These are phyloP conservation scores for Gymnocypris eckloni DNA, from an alignment of 2,797 vertebrate genomes.

Conservation along the genomic window DNA sequence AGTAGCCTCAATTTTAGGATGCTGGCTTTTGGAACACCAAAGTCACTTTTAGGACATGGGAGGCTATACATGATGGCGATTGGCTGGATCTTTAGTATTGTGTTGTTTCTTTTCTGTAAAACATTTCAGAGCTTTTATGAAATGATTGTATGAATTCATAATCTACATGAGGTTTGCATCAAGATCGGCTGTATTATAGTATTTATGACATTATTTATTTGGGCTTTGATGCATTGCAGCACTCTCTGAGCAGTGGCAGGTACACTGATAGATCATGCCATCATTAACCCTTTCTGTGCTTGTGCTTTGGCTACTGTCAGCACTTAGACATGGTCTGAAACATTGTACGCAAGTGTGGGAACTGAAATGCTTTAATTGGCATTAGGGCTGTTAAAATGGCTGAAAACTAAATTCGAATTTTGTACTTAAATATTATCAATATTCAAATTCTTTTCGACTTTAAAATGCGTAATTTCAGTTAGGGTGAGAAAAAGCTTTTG, in stretches of 20 bases:
- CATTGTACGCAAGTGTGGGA: not conserved
- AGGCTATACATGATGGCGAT: not conserved
- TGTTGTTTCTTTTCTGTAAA: slow-evolving; percentile 20
- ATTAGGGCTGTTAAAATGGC: not conserved
- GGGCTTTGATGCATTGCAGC: slow-evolving; percentile 58
- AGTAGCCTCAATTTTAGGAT: not conserved
- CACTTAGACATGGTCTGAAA: slow-evolving; percentile 12
- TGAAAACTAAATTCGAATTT: not conserved
- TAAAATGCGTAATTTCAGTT: not conserved
- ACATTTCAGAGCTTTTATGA: slow-evolving; percentile 45
- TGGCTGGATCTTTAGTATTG: slow-evolving; percentile 28
- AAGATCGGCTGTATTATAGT: slow-evolving; percentile 62
- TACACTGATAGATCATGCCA: slow-evolving; percentile 59
- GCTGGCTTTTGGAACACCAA: not conserved
- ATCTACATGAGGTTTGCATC: slow-evolving; percentile 50
- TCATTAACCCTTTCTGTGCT: slow-evolving; percentile 28
- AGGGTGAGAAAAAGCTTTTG: not conserved
- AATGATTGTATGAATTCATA: slow-evolving; percentile 22
- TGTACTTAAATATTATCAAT: not conserved
- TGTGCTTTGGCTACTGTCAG: slow-evolving; percentile 20
- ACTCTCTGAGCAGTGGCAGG: slow-evolving; percentile 60
- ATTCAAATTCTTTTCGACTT: not conserved
- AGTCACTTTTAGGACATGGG: slow-evolving; percentile 10
- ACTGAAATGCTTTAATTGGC: not conserved
- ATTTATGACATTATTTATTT: slow-evolving; percentile 77